phyloP scores from a whole-genome alignment of 2,797 vertebrate genomes.

The Labroides dimidiatus region DNA sequence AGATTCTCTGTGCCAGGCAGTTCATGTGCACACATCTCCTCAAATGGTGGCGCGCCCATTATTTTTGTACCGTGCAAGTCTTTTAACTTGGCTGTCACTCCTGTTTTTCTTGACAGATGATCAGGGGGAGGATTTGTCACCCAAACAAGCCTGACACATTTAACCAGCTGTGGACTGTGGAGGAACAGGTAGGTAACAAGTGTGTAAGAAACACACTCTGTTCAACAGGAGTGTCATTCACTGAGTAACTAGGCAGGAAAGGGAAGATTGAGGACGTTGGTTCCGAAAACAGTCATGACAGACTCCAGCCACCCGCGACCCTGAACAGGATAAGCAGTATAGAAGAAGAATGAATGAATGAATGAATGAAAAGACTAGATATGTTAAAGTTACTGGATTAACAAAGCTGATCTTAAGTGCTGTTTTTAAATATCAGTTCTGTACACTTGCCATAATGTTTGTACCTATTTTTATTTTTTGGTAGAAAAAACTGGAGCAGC shows the following conservation, averaged over 20 bases:
- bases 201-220: neutral
- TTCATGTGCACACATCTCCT: conserved; percentile 43
- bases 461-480: neutral
- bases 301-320: no score
- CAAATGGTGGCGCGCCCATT: conserved; percentile 33
- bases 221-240: conserved; percentile 1
- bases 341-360: no score
- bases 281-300: no score
- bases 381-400: no score
- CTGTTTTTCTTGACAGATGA: conserved; percentile 86
- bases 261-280: no score
- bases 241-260: neutral
- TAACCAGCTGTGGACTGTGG: conserved; percentile 98
- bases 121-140: conserved; percentile 94
- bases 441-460: neutral
- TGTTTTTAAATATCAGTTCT: no score
- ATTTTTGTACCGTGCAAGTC: conserved; percentile 25
- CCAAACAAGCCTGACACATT: conserved; percentile 98
- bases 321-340: no score
- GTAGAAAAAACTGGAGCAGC: conserved; percentile 96
- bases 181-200: conserved; percentile 90
- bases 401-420: no score
- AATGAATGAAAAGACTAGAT: no score
- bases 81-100: conserved; percentile 53
- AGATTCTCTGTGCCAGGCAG: conserved; percentile 28